A percentile compares a stretch with the other conserved stretches of the same genome.
phyloP scores from a whole-genome alignment of 2,797 vertebrate genomes.

The Peromyscus nudipes region DNA sequence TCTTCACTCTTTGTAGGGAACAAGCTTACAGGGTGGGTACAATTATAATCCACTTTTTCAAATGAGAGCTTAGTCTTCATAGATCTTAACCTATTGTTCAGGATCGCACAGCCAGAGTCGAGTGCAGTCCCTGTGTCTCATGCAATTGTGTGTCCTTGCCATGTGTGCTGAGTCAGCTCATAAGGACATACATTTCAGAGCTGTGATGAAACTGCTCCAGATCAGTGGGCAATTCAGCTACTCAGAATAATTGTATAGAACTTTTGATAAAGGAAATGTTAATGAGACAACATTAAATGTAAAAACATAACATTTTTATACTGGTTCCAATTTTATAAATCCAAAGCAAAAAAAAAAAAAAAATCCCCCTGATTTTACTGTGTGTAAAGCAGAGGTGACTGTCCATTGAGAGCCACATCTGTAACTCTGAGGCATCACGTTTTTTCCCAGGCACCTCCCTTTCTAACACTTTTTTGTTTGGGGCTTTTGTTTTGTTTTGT shows the following conservation, averaged over 20 bases:
- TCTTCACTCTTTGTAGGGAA: neutral
- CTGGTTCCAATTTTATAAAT: slow-evolving; percentile 57
- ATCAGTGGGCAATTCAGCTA: neutral
- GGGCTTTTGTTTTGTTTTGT: neutral
- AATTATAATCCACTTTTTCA: neutral
- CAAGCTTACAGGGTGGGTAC: neutral
- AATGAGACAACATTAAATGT: slow-evolving; percentile 43
- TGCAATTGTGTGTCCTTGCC: neutral
- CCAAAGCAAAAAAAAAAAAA: neutral
- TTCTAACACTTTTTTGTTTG: neutral
- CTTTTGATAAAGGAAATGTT: slow-evolving; percentile 14
- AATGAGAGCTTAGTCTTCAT: neutral
- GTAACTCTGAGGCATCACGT: neutral
- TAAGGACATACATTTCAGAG: neutral
- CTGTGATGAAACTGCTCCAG: neutral
- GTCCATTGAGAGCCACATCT: neutral
- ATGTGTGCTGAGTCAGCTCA: neutral
- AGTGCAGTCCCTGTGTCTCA: neutral
- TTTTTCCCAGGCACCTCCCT: neutral
- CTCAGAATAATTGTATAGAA: neutral
- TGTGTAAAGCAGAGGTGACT: neutral
- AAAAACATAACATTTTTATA: neutral
- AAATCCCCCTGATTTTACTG: neutral
- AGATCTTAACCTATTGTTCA: neutral
- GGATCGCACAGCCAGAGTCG: neutral